Conservation (phyloP, 2,888 invertebrate genomes). For the Tetragnatha montana region DNA sequence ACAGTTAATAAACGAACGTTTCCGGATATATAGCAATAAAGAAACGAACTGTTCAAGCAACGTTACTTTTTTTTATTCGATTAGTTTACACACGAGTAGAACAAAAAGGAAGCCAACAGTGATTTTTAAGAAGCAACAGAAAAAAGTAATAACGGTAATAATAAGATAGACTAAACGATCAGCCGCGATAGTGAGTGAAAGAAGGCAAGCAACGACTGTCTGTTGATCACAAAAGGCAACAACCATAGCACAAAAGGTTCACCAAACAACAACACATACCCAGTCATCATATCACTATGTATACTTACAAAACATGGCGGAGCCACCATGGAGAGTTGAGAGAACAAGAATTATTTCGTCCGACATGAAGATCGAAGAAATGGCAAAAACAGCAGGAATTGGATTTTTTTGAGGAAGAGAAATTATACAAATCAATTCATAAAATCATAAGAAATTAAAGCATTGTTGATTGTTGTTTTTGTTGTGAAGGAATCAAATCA, state of each 20-base stretch:
- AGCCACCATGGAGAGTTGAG: conserved; percentile 42
- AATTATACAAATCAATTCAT: conserved; percentile 69
- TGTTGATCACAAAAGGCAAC: conserved; percentile 49
- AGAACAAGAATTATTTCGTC: conserved; percentile 50
- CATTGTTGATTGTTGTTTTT: conserved; percentile 59
- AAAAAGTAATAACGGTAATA: conserved; percentile 35
- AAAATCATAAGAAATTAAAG: conserved; percentile 69
- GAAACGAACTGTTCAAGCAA: conserved; percentile 38
- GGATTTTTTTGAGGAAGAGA: conserved; percentile 60
- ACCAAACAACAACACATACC: conserved; percentile 62
- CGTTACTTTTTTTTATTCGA: not conserved
- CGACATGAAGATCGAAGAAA: conserved; percentile 57
- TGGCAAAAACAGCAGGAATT: conserved; percentile 70
- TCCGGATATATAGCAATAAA: not conserved
- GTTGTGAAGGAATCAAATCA: conserved; percentile 38
- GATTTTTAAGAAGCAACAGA: conserved; percentile 9
- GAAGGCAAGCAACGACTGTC: conserved; percentile 58
- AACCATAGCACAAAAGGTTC: conserved; percentile 60
- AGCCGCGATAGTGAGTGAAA: conserved; percentile 31
- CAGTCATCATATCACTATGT: conserved; percentile 37
- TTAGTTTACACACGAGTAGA: conserved; percentile 40
- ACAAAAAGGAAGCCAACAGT: conserved; percentile 44
- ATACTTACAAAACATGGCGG: conserved; percentile 54
- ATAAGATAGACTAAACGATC: conserved; percentile 16
- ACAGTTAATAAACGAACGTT: conserved; percentile 31